Base-by-base conservation (phyloP, 1,140 invertebrate species). In the Zaprionus lachaisei region DNA sequence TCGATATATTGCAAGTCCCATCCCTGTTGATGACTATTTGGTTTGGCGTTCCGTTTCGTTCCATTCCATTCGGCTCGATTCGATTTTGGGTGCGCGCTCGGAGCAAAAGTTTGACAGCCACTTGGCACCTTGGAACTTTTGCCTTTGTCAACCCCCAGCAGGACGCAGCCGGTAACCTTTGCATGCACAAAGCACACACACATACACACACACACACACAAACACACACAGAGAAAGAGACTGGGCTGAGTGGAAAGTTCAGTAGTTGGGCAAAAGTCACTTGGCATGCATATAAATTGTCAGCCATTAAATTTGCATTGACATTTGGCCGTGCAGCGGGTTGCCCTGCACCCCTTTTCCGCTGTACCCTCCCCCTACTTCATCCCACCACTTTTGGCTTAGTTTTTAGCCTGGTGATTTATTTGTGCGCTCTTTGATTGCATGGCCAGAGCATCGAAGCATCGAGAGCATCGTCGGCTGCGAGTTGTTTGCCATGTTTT, bases 271-370 rank as follows among this genome's bases (percentile, higher is more conserved):
- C 84, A 90, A 89, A 89, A 89, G 84, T 89, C 84, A 89, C 84
- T 89, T 89, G 84, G 84, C 84, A 87, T 87, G 84, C 84, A 87
- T 87, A 87, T 87, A 87, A 87, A 87, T 87, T 87, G 84, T 87
- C 84, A 84, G 84, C 84, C 84, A 87, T 87, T 87, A 87, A 87
- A 87, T 87, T 87, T 87, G 84, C 84, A 87, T 87, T 87, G 84
- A 87, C 84, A 87, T 87, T 87, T 87, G 84, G 81, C 85, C 81
- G 78, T 89, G 84, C 86, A 71, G 54, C 58, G 24, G 17, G 51
- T 47, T n/a, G 14, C 26, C 64, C 64, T 77, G 73, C 79, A 31
- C 31, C 31, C 28, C 31, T 31, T 9, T 9, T 3, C 15, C 49
- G 51, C 57, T 54, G 28, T 61, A 26, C 66, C 61, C 31, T 66